Evolutionary conservation across 2,113 vertebrate genomes (phyloP).

Genomic region (Malaclemys terrapin): DNA sequence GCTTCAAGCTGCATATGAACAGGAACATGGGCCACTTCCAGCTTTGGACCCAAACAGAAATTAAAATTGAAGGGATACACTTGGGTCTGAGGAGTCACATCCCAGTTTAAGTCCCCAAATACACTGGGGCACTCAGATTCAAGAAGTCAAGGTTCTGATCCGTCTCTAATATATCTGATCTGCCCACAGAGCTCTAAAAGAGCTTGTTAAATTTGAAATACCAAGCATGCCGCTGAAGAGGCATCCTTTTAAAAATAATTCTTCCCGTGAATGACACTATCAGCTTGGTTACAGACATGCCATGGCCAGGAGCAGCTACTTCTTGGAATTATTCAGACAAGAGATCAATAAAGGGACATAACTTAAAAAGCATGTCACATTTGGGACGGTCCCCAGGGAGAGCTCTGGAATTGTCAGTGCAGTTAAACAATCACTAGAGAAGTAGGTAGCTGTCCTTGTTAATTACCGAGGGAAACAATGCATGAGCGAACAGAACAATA

Average conservation of each 20-base stretch:
- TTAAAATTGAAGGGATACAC: not conserved
- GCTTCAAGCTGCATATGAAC: not conserved
- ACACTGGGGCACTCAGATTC: not conserved
- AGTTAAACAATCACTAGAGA: constrained; percentile 3
- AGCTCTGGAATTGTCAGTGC: not conserved
- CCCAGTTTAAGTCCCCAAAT: not conserved
- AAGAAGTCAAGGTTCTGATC: not conserved
- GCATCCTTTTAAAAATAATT: not conserved
- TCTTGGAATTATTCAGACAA: not conserved
- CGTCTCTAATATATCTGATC: not conserved
- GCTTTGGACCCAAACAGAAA: not conserved
- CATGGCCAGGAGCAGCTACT: not conserved
- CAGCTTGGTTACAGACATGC: not conserved
- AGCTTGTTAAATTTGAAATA: constrained; percentile 14
- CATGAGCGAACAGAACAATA: not conserved
- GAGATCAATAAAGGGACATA: not conserved
- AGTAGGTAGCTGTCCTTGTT: not conserved
- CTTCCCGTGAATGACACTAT: not conserved
- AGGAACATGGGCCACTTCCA: not conserved
- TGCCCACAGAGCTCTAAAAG: not conserved
- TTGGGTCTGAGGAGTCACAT: not conserved
- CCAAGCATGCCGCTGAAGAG: not conserved
- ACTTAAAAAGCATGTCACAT: not conserved
- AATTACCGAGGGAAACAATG: constrained; percentile 7
- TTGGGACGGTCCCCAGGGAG: not conserved